Conservation (phyloP, 2,888 invertebrate genomes). For the Torymus aiolomorphi region DNA sequence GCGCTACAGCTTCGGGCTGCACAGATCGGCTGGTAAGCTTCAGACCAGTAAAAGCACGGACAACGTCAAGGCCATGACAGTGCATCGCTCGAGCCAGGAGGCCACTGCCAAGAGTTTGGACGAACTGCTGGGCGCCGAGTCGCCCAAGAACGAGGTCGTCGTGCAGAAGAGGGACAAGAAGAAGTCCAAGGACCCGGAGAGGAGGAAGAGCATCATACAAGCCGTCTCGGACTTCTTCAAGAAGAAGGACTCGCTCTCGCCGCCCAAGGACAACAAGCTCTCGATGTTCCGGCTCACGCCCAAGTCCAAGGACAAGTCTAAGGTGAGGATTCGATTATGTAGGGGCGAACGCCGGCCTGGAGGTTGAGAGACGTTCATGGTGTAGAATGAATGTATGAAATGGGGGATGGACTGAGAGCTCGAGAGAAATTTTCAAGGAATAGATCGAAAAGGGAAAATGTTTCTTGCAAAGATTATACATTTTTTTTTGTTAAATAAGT, state of each 20-base stretch:
- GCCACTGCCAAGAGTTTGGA: slow-evolving; percentile 70
- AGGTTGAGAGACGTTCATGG: background rate
- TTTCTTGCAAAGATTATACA: too few relatives aligned
- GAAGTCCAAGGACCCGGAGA: slow-evolving; percentile 82
- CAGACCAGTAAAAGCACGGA: slow-evolving; percentile 74
- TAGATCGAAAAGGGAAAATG: too few relatives aligned
- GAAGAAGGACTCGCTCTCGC: slow-evolving; percentile 79
- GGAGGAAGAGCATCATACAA: slow-evolving; percentile 89
- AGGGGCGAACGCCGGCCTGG: slow-evolving; percentile 13
- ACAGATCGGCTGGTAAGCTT: slow-evolving; percentile 61
- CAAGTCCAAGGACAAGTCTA: slow-evolving; percentile 81
- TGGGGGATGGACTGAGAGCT: too few relatives aligned
- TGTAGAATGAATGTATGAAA: too few relatives aligned
- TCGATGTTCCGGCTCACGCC: slow-evolving; percentile 80
- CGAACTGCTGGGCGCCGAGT: slow-evolving; percentile 63
- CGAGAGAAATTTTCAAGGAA: too few relatives aligned
- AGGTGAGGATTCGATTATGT: slow-evolving; percentile 75
- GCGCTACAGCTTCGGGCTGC: slow-evolving; percentile 65
- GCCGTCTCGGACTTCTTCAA: slow-evolving; percentile 90
- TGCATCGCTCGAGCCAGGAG: background rate
- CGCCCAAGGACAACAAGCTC: slow-evolving; percentile 72
- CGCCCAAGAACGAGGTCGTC: slow-evolving; percentile 50
- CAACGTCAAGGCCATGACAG: slow-evolving; percentile 68
- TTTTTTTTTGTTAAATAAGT: too few relatives aligned
- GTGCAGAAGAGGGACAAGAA: slow-evolving; percentile 74